A percentile compares a stretch with the other conserved stretches of the same genome.
phyloP scores from a whole-genome alignment of 2,888 invertebrate species.

The Resseliella maxima region DNA sequence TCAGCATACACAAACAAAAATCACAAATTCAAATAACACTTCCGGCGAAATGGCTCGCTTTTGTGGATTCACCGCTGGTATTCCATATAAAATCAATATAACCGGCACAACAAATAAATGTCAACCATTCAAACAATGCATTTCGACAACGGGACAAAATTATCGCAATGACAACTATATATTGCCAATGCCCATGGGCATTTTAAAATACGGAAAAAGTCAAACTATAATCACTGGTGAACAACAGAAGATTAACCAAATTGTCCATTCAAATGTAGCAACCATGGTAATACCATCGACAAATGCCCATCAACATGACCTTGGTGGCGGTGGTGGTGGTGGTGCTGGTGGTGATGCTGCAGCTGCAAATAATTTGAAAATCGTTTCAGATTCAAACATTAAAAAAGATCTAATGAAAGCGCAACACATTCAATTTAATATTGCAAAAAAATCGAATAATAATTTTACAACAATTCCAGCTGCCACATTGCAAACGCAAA shows the following conservation, averaged over 20 bases:
- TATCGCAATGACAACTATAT: slow-evolving; percentile 67
- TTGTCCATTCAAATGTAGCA: neutral
- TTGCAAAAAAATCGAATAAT: neutral
- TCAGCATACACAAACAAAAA: neutral
- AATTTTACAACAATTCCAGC: neutral
- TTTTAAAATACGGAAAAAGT: slow-evolving; percentile 76
- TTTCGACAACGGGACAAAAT: neutral
- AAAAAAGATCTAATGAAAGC: neutral
- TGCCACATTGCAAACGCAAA: neutral
- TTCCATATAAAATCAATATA: slow-evolving; percentile 35
- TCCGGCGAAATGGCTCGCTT: neutral
- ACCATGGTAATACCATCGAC: slow-evolving; percentile 7
- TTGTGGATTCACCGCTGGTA: neutral
- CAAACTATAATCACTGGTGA: neutral
- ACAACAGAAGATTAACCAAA: neutral
- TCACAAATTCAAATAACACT: neutral
- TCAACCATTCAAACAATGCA: neutral
- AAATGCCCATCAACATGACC: slow-evolving; percentile 1
- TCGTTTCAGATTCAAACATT: neutral
- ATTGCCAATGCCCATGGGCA: slow-evolving; percentile 77
- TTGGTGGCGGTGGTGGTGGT: neutral
- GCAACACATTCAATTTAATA: slow-evolving; percentile 6
- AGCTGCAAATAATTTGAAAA: neutral
- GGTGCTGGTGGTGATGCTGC: too few relatives aligned
- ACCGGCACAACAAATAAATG: slow-evolving; percentile 4